A percentile compares a stretch with the other conserved stretches of the same genome.
These are phyloP conservation scores for Bambusicola thoracicus DNA, from an alignment of 2,113 vertebrate species.

Conservation along the genomic window DNA sequence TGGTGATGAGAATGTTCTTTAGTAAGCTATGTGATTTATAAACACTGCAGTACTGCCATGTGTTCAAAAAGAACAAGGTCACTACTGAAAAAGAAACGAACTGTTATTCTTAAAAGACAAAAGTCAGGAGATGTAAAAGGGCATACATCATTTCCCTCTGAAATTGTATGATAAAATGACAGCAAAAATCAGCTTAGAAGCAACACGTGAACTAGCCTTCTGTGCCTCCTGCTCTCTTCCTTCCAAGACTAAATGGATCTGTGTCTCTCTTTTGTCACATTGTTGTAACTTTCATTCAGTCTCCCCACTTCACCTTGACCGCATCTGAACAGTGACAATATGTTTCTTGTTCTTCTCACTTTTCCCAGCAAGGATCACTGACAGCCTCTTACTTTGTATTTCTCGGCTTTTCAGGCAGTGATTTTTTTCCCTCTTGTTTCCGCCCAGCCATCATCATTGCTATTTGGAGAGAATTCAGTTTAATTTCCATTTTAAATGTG, in stretches of 20 bases:
- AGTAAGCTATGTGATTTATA: slow-evolving; percentile 19
- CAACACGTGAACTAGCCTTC: slow-evolving; percentile 58
- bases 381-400: slow-evolving; percentile 62
- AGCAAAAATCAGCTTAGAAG: slow-evolving; percentile 70
- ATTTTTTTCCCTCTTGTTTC: not conserved
- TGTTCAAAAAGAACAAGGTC: slow-evolving; percentile 52
- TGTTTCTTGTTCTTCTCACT: slow-evolving; percentile 65
- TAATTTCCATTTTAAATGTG: slow-evolving; percentile 64
- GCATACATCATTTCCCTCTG: slow-evolving; percentile 73
- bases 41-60: slow-evolving; percentile 22
- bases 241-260: slow-evolving; percentile 66
- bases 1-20: not conserved
- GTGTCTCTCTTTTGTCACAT: slow-evolving; percentile 72
- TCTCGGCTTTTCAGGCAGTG: slow-evolving; percentile 33
- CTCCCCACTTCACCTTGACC: slow-evolving; percentile 63
- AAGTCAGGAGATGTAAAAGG: slow-evolving; percentile 75
- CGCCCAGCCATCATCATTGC: slow-evolving; percentile 10
- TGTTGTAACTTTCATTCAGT: slow-evolving; percentile 66
- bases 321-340: slow-evolving; percentile 60
- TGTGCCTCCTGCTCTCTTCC: slow-evolving; percentile 62
- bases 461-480: slow-evolving; percentile 55
- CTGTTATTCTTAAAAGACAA: slow-evolving; percentile 71
- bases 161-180: slow-evolving; percentile 67
- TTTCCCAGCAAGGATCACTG: slow-evolving; percentile 70
- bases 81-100: slow-evolving; percentile 62